Base-by-base conservation (phyloP, 64 coral and sea anemone species). In the Astreopora myriophthalma region DNA sequence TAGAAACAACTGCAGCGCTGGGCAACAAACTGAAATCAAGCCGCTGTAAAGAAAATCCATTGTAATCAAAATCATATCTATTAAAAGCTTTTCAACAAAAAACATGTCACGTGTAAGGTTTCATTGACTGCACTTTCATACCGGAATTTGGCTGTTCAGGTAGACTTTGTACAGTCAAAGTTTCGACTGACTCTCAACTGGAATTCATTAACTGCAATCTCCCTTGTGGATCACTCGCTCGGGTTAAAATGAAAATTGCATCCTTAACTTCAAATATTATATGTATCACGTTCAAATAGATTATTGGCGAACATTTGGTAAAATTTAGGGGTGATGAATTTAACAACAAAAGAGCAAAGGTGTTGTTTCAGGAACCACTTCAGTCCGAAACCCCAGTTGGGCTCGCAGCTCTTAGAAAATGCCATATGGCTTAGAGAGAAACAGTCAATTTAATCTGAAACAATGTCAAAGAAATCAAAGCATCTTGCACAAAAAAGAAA, bases 341-440 rank as follows among this genome's bases (percentile, higher is more conserved):
- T 31, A 33, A 9, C 12, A 71, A 5, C 14, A 71, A 13, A 83
- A 37, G 8, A 26, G 2, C 32, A 14, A 36, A 35, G 20, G 22
- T 65, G 70, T 57, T 64, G 51, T 19, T 55, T 55, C 16, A 55
- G 12, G 17, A 5, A 22, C 61, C 12, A 64, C 22, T 24, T 26
- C 22, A 37, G 4, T 20, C 23, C 34, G 32, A 83, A 83, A 62
- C 57, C 61, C 20, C 17, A 17, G 58, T 19, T 83, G 29, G 34
- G 24, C 22, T 64, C 24, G 55, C 27, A 83, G 16, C 57, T 65
- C 57, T 64, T 55, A 65, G 29, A 26, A 16, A 33, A 11, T 11
- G 79, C 79, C 79, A 83, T 19, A 83, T 83, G 79, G 79, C 79
- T 35, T 26, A 6, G 34, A 83, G 57, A 63, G 79, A 83, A 25